phyloP scores from a whole-genome alignment of 2,888 invertebrate species.

The Toxonevra muliebris region DNA sequence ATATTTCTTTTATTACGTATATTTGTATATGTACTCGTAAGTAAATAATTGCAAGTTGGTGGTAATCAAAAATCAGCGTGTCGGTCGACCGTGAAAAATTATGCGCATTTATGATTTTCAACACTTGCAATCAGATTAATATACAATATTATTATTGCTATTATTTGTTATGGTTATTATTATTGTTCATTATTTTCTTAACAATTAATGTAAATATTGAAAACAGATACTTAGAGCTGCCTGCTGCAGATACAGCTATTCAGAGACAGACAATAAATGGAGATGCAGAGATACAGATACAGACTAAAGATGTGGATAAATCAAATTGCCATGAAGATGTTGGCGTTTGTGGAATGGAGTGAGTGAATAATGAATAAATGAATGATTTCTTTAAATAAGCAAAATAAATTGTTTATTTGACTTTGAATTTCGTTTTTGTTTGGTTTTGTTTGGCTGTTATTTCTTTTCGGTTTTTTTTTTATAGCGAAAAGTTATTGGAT shows the following conservation, averaged over 20 bases:
- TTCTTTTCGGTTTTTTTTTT: too few species aligned
- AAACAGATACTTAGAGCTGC: too few species aligned
- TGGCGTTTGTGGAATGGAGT: neutral
- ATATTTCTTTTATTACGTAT: too few species aligned
- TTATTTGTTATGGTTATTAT: neutral
- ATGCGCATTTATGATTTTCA: slow-evolving; percentile 1
- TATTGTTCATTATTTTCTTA: neutral
- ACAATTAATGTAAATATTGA: too few species aligned
- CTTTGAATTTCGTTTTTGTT: slow-evolving; percentile 19
- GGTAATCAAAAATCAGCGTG: too few species aligned
- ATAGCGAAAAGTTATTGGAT: too few species aligned
- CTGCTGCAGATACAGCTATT: too few species aligned
- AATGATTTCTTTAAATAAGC: neutral
- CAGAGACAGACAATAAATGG: neutral
- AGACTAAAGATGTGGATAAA: neutral
- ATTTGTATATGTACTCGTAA: too few species aligned
- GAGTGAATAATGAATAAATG: neutral
- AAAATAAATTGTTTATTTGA: slow-evolving; percentile 29
- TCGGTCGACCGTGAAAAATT: slow-evolving; percentile 22
- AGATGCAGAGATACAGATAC: neutral
- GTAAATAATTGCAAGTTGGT: too few species aligned
- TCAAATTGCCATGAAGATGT: slow-evolving; percentile 3
- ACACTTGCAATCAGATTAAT: neutral
- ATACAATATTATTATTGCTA: neutral
- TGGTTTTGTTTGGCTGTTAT: neutral